phyloP scores from a whole-genome alignment of 2,888 invertebrate genomes.

The Orthonevra nobilis region DNA sequence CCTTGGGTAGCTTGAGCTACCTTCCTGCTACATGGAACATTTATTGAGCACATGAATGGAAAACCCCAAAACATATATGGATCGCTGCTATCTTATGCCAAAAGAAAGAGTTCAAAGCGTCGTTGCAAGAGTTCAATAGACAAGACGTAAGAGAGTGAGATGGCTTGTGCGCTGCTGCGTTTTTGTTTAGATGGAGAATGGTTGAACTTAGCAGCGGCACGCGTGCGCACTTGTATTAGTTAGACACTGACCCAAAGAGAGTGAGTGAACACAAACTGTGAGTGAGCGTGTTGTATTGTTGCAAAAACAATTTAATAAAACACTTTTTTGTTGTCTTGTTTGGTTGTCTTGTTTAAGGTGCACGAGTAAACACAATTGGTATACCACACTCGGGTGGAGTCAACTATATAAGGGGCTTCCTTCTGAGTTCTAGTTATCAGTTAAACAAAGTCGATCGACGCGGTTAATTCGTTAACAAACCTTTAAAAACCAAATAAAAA shows the following conservation, averaged over 20 bases:
- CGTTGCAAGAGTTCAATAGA: constrained; percentile 31
- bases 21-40: constrained; percentile 29
- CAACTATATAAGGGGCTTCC: constrained; percentile 80
- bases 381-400: constrained; percentile 77
- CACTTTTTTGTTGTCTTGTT: constrained; percentile 16
- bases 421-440: constrained; percentile 81
- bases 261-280: constrained; percentile 52
- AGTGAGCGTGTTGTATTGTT: constrained; percentile 42
- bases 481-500: constrained; percentile 60
- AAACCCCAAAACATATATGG: constrained; percentile 24
- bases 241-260: constrained; percentile 66
- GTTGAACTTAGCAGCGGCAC: constrained; percentile 32
- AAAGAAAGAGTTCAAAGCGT: constrained; percentile 51
- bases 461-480: constrained; percentile 71
- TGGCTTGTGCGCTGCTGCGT: constrained; percentile 4
- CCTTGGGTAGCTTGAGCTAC: too few species aligned
- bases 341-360: constrained; percentile 30
- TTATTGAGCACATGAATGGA: constrained; percentile 64
- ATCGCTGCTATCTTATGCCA: constrained; percentile 16
- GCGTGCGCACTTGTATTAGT: constrained; percentile 68
- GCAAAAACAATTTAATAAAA: constrained; percentile 57
- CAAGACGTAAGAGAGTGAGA: constrained; percentile 40
- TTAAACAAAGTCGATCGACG: constrained; percentile 79
- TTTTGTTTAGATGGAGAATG: constrained; percentile 35
- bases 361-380: constrained; percentile 61